These are phyloP conservation scores for Brachionichthys hirsutus DNA, from an alignment of 2,113 vertebrate genomes.

Conservation along the genomic window DNA sequence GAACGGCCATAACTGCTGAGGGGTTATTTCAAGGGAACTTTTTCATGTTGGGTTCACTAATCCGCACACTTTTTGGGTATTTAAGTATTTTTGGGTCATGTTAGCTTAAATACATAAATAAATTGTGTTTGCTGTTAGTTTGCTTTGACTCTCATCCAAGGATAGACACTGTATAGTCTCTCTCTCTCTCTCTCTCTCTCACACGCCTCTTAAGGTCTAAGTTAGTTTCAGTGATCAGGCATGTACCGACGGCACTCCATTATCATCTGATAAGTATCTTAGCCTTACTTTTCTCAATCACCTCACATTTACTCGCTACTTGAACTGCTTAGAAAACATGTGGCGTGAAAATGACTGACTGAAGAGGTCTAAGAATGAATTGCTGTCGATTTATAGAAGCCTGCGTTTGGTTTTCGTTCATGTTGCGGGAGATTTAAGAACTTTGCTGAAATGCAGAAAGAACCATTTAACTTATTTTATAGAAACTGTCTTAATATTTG, in stretches of 20 bases:
- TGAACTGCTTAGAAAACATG: conserved; percentile 4
- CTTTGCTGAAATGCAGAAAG: conserved; percentile 10
- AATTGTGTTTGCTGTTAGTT: not conserved
- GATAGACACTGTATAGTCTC: conserved; percentile 15
- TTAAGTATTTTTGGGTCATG: too few species aligned
- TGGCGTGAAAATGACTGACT: conserved; percentile 6
- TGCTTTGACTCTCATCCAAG: conserved; percentile 4
- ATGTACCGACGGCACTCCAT: not conserved
- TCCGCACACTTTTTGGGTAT: too few species aligned
- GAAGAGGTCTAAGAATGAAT: conserved; percentile 8
- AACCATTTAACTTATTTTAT: conserved; percentile 55
- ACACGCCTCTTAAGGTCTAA: not conserved
- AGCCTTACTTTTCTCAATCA: not conserved
- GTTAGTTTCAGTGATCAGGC: too few species aligned
- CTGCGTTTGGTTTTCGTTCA: conserved; percentile 42
- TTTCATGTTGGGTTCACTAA: too few species aligned
- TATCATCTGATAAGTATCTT: too few species aligned
- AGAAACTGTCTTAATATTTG: conserved; percentile 1
- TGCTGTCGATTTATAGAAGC: conserved; percentile 1
- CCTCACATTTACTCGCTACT: not conserved
- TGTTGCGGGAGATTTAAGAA: conserved; percentile 29
- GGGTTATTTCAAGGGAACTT: conserved; percentile 50
- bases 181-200: not conserved
- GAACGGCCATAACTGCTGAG: conserved; percentile 9
- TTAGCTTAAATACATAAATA: too few species aligned